phyloP scores from a whole-genome alignment of 2,797 vertebrate species.

The Melanotaenia nigrans region DNA sequence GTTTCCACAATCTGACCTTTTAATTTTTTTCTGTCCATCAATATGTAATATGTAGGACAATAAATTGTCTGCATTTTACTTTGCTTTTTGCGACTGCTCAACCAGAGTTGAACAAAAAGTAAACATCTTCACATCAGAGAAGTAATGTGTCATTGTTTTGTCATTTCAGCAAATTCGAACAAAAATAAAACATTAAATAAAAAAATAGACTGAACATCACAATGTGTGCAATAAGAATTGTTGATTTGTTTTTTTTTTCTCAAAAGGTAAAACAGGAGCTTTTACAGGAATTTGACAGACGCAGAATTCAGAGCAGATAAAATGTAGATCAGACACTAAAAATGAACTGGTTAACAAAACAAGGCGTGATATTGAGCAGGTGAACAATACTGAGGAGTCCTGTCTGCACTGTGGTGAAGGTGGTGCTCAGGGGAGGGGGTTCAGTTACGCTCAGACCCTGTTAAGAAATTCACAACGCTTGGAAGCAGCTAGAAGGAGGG shows the following conservation, averaged over 20 bases:
- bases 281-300: neutral
- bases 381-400: conserved; percentile 13
- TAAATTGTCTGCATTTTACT: too few species aligned
- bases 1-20: too few species aligned
- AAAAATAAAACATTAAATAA: too few species aligned
- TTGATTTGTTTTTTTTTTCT: too few species aligned
- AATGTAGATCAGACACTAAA: neutral
- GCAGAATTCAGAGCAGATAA: neutral
- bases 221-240: neutral
- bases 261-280: too few species aligned
- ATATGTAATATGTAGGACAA: too few species aligned
- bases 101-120: too few species aligned
- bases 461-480: conserved; percentile 56
- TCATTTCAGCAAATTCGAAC: too few species aligned
- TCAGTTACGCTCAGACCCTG: conserved; percentile 43
- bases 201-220: neutral
- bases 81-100: too few species aligned
- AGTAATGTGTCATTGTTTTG: too few species aligned
- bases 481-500: conserved; percentile 11
- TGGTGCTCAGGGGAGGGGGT: conserved; percentile 26
- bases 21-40: too few species aligned
- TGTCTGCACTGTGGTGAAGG: conserved; percentile 24
- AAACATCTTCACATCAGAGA: too few species aligned
- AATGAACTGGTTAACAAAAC: neutral
- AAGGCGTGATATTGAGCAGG: neutral